Base-by-base conservation (phyloP, 2,113 vertebrate species). In the Cololabis saira region DNA sequence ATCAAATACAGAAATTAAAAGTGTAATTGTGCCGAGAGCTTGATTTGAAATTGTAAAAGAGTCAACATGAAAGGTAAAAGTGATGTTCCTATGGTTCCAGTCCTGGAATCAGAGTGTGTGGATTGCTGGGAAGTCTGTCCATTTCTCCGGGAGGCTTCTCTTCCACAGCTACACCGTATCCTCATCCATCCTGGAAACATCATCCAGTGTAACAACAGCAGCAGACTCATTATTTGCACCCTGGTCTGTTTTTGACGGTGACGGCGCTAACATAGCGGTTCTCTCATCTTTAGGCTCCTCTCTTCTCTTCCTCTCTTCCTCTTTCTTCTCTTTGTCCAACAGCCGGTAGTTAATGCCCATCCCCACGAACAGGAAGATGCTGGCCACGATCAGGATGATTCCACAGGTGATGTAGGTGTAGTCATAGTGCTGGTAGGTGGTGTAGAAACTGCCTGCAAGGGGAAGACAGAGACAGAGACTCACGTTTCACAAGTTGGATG, bases 301-400 rank as follows among this genome's bases (percentile, higher is more conserved):
- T 37, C n/a, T 87, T 69, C 70, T 88, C 0, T 53, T 82, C 59
- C 65, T 89, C 76, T 92, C 90, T 71, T 92, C 87, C 0, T 83
- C 91, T 61, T 93, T 93, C 83, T 78, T 92, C 81, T 99, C 96
- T 53, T 78, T 91, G 0, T 91, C 95, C 82, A 95, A 8, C 66
- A 99, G 82, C 2, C n/a, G 92, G 67, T 98, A 99, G 88, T 99
- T 98, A 87, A 97, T 93, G 66, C 95, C 94, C 96, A 98, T 99
- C 16, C 96, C 96, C 0, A 96, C 87, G 30, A 98, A 96, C 63
- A 99, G 94, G 80, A 97, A 92, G 64, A 96, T 13, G 12, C 96
- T 95, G 0, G 95, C 55, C 0, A 96, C 0, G 0, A 98, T 84
- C 45, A 99, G 92, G 89, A 99, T 89, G 61, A 93, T 1, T 0